A percentile compares a stretch with the other conserved stretches of the same genome.
These are phyloP conservation scores for Oxygymnocypris stewartii DNA, from an alignment of 2,113 vertebrate species.

Conservation along the genomic window DNA sequence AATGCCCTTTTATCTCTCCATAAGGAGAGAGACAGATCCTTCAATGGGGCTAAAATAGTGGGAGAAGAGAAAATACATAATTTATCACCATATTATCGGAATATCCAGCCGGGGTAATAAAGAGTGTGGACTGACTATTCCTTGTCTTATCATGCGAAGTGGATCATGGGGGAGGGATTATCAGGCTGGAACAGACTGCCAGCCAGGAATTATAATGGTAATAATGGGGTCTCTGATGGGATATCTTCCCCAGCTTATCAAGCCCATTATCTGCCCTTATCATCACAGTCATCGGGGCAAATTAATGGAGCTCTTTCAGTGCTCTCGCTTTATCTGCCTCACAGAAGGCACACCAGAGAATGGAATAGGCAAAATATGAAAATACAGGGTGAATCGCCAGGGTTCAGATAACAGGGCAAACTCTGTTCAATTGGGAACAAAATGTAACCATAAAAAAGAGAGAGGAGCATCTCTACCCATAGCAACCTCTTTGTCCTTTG, in stretches of 20 bases:
- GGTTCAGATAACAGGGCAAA: constrained; percentile 84
- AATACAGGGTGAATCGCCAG: constrained; percentile 91
- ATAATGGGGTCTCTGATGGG: constrained; percentile 94
- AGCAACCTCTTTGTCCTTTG: constrained; percentile 54
- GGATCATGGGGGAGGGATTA: constrained; percentile 86
- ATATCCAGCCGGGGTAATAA: constrained; percentile 93
- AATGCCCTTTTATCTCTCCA: constrained; percentile 51
- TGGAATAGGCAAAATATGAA: constrained; percentile 96
- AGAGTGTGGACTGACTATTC: constrained; percentile 88
- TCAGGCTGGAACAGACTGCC: constrained; percentile 91
- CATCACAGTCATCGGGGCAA: constrained; percentile 92
- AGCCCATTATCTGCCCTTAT: constrained; percentile 90
- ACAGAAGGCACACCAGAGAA: constrained; percentile 88
- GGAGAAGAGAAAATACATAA: constrained; percentile 81
- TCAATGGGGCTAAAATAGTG: constrained; percentile 10
- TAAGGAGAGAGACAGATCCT: constrained; percentile 63
- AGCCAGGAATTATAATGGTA: constrained; percentile 92
- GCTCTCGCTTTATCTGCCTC: constrained; percentile 85
- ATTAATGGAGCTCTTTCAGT: constrained; percentile 95
- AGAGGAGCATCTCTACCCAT: constrained; percentile 21
- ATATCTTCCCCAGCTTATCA: constrained; percentile 90
- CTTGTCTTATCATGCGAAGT: constrained; percentile 93
- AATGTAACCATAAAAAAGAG: constrained; percentile 53
- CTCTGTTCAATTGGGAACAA: constrained; percentile 74
- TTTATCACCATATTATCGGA: constrained; percentile 93